Base-by-base conservation (phyloP, 2,888 invertebrate genomes). In the Nymphalis c-album region DNA sequence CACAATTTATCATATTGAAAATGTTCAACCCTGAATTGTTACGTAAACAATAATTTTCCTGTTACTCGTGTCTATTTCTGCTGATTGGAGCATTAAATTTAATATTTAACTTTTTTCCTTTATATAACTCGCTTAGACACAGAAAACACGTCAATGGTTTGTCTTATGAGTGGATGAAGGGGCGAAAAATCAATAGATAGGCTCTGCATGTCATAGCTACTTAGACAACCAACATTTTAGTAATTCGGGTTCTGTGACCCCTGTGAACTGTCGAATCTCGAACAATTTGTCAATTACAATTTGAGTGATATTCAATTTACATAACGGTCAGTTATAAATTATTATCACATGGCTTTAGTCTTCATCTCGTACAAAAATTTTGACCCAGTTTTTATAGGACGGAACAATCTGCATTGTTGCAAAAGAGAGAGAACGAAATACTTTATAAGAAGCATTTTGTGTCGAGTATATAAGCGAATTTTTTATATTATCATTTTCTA, bases 111-210 rank as follows among this genome's bases (percentile, higher is more conserved):
- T n/a, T 18, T 46, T 17, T 22, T 18, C 18, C 51, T 22, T 51
- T 18, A 13, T 53, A 47, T n/a, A 7, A 31, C 20, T 58, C 31
- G n/a, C 31, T 51, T 26, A 53, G 26, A 51, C n/a, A 58, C 35
- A 40, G 17, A 53, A 47, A 31, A n/a, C 68, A 64, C 53, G 60
- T 60, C 60, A 26, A 48, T 64, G 63, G 63, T 68, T 64, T 68
- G 48, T 60, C 68, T 68, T 68, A 60, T 47, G 63, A 53, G 22
- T 51, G 67, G 51, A 46, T 67, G 58, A 67, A 67, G 62, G 68
- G 68, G 63, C 63, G 60, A 63, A 68, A 68, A 68, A 68, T 68
- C 68, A 64, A 68, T 68, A 68, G 58, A 22, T 57, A 60, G 61
- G 48, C 64, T 68, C 55, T 68, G 64, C 60, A 64, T 68, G 68